Base-by-base conservation (phyloP, 2,888 invertebrate species). In the Dendrolimus pini region DNA sequence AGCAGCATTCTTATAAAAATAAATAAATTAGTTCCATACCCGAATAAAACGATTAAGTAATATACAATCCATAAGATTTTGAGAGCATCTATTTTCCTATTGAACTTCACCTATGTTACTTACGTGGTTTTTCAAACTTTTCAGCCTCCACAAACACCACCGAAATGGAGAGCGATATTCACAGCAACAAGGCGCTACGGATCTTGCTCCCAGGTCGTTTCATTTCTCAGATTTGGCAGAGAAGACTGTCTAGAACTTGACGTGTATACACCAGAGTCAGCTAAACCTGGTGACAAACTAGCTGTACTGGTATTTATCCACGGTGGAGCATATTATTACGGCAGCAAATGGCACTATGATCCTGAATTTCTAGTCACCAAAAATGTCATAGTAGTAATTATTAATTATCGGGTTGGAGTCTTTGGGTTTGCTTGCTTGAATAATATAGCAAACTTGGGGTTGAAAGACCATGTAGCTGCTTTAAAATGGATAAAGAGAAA, bases 281-380 rank as follows among this genome's bases (percentile, higher is more conserved):
- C 72, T 2, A 58, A 55, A 1, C 64, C 70, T 1, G 63, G 62
- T 0, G 60, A 62, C 41, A 74, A 59, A 1, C 71, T 87, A 0
- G 87, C 90, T 0, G 89, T 90, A 1, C 69, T 90, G 30, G 78
- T 89, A 2, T 89, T 80, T 71, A 66, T 89, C 41, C 90, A 89
- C 60, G 89, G 89, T 0, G 90, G 89, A 52, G 87, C 78, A 0
- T 90, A 85, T 60, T 89, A 83, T 65, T 83, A 84, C 65, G 90
- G 90, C 52, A 79, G 78, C 59, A 87, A 88, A 64, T 80, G 80
- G 64, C 75, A 88, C 12, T 89, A 89, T 59, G 83, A 89, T 56
- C 85, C 89, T 8, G 80, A 86, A 63, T 87, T 81, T 67, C 76
- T 90, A 60, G 85, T 89, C 70, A 68, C 69, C 7, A 86, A 85